Evolutionary conservation across 2,797 vertebrate genomes (phyloP).

Genomic region (Lithobates pipiens): DNA sequence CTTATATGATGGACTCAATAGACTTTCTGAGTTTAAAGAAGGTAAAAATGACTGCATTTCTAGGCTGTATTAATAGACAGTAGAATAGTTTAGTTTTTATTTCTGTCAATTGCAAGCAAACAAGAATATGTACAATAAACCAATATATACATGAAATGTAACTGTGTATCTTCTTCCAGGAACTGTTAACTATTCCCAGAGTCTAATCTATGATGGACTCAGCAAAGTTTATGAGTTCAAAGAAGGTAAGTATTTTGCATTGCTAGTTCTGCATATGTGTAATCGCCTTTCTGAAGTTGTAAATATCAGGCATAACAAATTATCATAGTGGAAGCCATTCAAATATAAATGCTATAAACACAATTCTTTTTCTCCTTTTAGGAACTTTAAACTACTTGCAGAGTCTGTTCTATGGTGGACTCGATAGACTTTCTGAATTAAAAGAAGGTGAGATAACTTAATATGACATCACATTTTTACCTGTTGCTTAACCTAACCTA

Average conservation of each 20-base stretch:
- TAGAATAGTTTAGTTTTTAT: background rate
- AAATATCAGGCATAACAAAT: background rate
- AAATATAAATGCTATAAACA: background rate
- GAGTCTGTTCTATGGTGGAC: background rate
- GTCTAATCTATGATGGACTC: constrained; percentile 84
- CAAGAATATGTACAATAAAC: too few relatives aligned
- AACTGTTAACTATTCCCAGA: constrained; percentile 93
- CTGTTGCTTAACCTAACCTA: background rate
- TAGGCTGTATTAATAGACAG: background rate
- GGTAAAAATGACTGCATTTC: background rate
- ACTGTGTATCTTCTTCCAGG: constrained; percentile 73
- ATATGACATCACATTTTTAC: background rate
- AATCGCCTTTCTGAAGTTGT: background rate
- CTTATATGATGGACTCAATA: constrained; percentile 78
- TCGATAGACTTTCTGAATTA: background rate
- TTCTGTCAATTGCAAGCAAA: background rate
- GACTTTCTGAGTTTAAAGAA: constrained; percentile 24
- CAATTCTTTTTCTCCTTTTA: background rate
- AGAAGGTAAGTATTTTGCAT: constrained; percentile 2
- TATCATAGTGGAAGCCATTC: background rate
- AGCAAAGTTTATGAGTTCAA: constrained; percentile 28
- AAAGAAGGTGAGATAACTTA: background rate
- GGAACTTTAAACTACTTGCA: background rate
- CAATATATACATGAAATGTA: too few relatives aligned
- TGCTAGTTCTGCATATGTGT: background rate